phyloP scores from a whole-genome alignment of 2,797 vertebrate species.

The Staurois parvus region DNA sequence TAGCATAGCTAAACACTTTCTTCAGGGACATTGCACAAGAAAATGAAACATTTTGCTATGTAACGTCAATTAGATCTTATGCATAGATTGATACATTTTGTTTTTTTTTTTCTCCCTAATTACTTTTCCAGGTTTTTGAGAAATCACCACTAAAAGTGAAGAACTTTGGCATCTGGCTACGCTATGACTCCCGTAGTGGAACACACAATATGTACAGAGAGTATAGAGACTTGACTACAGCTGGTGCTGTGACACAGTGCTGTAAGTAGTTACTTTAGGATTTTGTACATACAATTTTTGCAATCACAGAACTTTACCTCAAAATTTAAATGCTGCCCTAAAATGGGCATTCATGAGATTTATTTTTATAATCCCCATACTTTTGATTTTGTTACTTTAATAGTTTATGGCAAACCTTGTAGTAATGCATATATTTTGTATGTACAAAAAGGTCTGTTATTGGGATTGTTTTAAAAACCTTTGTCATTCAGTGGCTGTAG shows the following conservation, averaged over 20 bases:
- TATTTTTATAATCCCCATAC: no score
- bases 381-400: no score
- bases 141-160: constrained; percentile 93
- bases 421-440: no score
- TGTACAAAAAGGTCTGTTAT: no score
- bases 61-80: not conserved
- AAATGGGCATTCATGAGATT: no score
- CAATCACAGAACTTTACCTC: not conserved
- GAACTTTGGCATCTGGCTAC: constrained; percentile 98
- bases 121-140: constrained; percentile 85
- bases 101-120: not conserved
- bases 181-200: constrained; percentile 95
- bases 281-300: not conserved
- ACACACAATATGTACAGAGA: constrained; percentile 99
- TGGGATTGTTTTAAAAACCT: no score
- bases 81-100: not conserved
- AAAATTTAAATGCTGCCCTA: not conserved
- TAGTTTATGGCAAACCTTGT: no score
- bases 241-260: constrained; percentile 96
- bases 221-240: constrained; percentile 94
- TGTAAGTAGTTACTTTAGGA: constrained; percentile 80
- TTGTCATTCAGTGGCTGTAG: no score
- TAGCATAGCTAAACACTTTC: no score
- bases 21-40: no score
- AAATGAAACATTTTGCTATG: no score